Base-by-base conservation (phyloP, 2,113 vertebrate species). In the Sterna hirundo region DNA sequence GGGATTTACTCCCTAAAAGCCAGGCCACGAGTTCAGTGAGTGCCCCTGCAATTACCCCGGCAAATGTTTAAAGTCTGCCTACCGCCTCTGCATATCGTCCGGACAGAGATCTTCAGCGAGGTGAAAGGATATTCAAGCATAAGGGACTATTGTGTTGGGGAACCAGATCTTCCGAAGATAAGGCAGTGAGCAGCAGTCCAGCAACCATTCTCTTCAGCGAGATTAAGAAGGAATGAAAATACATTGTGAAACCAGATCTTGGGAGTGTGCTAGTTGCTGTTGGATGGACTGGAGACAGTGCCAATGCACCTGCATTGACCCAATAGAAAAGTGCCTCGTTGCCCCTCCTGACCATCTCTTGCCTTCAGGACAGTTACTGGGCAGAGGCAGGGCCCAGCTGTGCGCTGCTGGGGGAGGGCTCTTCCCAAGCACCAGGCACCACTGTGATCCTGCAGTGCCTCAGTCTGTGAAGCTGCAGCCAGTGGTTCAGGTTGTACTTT, bases 71-170 rank as follows among this genome's bases (percentile, higher is more conserved):
- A 84, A 66, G 71, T 11, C 44, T 51, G 40, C 68, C 22, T 58
- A 5, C 36, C 21, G 10, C 17, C 42, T 16, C 16, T 76, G 52
- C 44, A 1, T 49, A 16, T 25, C 29, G 27, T 55, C 34, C 38
- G 62, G 80, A 40, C 83, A 44, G 83, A 90, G 75, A 74, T 76
- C 65, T 64, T 44, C 32, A 42, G 52, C 4, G 27, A 91, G 77
- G 62, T 91, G 82, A 88, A 90, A 78, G 75, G 54, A 17, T 74
- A n/a, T 44, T 66, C 32, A 17, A 25, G 29, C 32, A 69, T 57
- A 93, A 83, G 26, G 78, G 84, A 25, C 90, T 47, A 70, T 91
- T 94, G 89, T 95, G 77, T 70, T 1, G 1, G n/a, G 65, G 30
- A 87, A 52, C 47, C 30, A 51, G 30, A 55, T 87, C 86, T 89